phyloP scores from a whole-genome alignment of 2,113 vertebrate species.

The Panurus biarmicus region DNA sequence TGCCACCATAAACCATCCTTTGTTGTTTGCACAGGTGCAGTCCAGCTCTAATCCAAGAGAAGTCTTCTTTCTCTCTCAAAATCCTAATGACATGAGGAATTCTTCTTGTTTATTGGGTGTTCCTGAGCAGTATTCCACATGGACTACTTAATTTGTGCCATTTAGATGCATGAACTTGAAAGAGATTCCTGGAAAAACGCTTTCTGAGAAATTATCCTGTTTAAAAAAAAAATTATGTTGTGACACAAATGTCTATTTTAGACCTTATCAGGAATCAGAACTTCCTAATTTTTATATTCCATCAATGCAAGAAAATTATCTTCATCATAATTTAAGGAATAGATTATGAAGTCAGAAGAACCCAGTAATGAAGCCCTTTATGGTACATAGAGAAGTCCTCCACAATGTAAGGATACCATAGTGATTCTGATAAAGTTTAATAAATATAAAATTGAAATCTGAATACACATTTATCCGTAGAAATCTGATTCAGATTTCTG shows the following conservation, averaged over 20 bases:
- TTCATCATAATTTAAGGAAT: background rate
- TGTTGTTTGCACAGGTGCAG: background rate
- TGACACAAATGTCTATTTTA: background rate
- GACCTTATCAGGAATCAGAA: background rate
- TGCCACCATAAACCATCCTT: background rate
- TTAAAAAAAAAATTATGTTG: background rate
- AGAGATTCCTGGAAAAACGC: background rate
- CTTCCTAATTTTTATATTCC: background rate
- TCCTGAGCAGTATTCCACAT: background rate
- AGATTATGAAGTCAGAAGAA: background rate
- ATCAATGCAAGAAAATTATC: background rate
- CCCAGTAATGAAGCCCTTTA: background rate
- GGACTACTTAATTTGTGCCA: background rate
- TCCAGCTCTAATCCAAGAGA: background rate
- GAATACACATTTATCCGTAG: no score
- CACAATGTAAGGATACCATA: background rate
- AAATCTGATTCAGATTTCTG: background rate
- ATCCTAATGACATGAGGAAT: background rate
- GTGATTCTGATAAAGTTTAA: background rate
- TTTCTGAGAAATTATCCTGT: background rate
- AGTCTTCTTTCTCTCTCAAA: background rate
- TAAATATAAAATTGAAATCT: background rate
- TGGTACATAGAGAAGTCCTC: background rate
- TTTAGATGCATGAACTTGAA: background rate
- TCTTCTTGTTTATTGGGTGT: background rate